Conservation (phyloP, 2,113 vertebrate genomes). For the Oreochromis niloticus region DNA sequence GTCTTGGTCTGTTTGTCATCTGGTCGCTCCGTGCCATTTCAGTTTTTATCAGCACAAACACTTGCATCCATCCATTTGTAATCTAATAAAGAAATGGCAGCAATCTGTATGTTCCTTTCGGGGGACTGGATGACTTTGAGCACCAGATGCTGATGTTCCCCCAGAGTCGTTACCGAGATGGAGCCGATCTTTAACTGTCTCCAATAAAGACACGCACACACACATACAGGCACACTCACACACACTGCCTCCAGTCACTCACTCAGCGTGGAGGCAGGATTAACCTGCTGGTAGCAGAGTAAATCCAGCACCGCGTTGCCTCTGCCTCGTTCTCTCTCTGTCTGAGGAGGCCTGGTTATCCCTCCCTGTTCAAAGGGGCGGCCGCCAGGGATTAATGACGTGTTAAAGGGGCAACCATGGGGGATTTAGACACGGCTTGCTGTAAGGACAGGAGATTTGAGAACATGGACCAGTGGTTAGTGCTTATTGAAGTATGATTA, state of each 20-base stretch:
- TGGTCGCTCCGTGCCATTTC: slow-evolving; percentile 24
- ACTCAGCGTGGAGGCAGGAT: slow-evolving; percentile 48
- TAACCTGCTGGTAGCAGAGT: slow-evolving; percentile 60
- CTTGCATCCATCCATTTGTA: slow-evolving; percentile 50
- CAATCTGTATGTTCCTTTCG: slow-evolving; percentile 50
- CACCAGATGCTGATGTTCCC: slow-evolving; percentile 68
- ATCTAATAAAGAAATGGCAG: slow-evolving; percentile 61
- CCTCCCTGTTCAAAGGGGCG: slow-evolving; percentile 54
- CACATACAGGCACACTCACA: neutral
- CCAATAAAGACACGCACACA: slow-evolving; percentile 34
- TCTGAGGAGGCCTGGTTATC: slow-evolving; percentile 63
- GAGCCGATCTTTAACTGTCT: slow-evolving; percentile 64
- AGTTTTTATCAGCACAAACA: slow-evolving; percentile 34
- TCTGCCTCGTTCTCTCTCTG: slow-evolving; percentile 37
- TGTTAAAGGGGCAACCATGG: slow-evolving; percentile 58
- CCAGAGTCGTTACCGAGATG: slow-evolving; percentile 53
- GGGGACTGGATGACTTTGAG: slow-evolving; percentile 65
- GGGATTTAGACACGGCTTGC: slow-evolving; percentile 55
- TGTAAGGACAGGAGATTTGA: slow-evolving; percentile 62
- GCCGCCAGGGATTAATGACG: slow-evolving; percentile 59
- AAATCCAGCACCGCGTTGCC: slow-evolving; percentile 38
- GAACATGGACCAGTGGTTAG: slow-evolving; percentile 53
- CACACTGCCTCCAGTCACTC: neutral
- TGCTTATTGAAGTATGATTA: slow-evolving; percentile 47
- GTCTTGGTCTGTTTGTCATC: slow-evolving; percentile 34